Base-by-base conservation (phyloP, 2,888 invertebrate species). In the Tanytarsus gracilentus region DNA sequence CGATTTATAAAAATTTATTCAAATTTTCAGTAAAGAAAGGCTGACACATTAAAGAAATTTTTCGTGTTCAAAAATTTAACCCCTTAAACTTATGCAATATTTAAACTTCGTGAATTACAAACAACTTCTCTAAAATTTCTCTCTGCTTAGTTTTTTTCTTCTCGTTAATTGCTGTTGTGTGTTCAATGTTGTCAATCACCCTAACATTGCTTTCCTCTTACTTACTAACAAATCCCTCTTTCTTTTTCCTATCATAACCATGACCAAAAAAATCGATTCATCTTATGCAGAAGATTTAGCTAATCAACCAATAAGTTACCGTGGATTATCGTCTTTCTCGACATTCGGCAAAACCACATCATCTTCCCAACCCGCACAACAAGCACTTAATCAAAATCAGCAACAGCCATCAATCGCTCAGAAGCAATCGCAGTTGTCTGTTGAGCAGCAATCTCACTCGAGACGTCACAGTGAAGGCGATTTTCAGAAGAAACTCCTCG, bases 401-500 rank as follows among this genome's bases (percentile, higher is more conserved):
- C 59, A 53, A 48, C 30, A 55, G 5, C 30, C 2, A 2, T 3
- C 33, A 33, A 9, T 11, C 9, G 6, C 59, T 18, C 59, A 61
- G 40, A 63, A 66, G 23, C 44, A 29, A 26, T 16, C 49, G 44
- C 23, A 27, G 26, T 29, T 55, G 49, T 8, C 55, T 18, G 66
- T 68, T 55, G 65, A 64, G 26, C 68, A 69, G 23, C 67, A 69
- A 60, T 61, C 64, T 39, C 66, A 75, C 64, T 74, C 78, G 63
- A 77, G 83, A 14, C 77, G 83, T 52, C 78, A 79, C 65, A 83
- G 83, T 69, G 83, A 84, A 69, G 83, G 83, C 62, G 82, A 80
- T 71, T 80, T 71, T 23, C 71, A 71, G 61, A 67, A 65, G 50
- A 29, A 30, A 30, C 56, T 55, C 5, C 33, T 40, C 21, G 55